Conservation (phyloP, 2,113 vertebrate genomes). For the Centrocercus urophasianus region DNA sequence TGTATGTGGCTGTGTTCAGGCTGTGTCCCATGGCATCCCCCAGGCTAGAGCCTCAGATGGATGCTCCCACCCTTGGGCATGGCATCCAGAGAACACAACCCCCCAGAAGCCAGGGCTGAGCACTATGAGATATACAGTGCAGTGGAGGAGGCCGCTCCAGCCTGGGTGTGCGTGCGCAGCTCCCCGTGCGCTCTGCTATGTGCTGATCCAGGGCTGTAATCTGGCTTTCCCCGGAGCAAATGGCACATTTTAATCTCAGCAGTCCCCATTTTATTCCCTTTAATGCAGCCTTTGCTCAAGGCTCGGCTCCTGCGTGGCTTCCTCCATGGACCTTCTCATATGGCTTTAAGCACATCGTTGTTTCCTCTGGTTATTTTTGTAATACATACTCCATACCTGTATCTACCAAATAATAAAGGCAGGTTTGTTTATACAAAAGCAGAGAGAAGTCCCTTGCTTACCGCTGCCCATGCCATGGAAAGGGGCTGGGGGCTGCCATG, state of each 20-base stretch:
- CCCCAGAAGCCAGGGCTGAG: neutral
- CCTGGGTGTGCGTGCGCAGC: neutral
- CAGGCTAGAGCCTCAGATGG: too few species aligned
- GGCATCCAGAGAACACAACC: neutral
- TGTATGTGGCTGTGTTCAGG: neutral
- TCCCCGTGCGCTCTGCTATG: neutral
- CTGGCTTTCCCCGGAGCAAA: slow-evolving; percentile 43
- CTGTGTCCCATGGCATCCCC: too few species aligned
- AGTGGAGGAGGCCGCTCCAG: neutral
- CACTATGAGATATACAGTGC: neutral
- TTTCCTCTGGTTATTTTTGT: slow-evolving; percentile 48
- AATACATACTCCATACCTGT: neutral
- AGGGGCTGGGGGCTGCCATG: neutral
- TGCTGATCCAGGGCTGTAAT: slow-evolving; percentile 41
- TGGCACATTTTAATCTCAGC: slow-evolving; percentile 50
- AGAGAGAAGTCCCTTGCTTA: neutral
- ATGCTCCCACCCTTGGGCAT: neutral
- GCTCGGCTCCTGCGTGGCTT: neutral
- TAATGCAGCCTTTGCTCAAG: neutral
- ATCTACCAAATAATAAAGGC: slow-evolving; percentile 48
- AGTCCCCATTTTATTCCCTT: neutral
- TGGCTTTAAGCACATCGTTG: slow-evolving; percentile 37
- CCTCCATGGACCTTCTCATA: slow-evolving; percentile 6
- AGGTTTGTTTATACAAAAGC: slow-evolving; percentile 46
- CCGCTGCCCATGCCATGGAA: accelerated